A percentile compares a stretch with the other conserved stretches of the same genome.
Evolutionary conservation across 2,888 invertebrate species (phyloP).

Genomic region (Xanthorhoe spadicearia): DNA sequence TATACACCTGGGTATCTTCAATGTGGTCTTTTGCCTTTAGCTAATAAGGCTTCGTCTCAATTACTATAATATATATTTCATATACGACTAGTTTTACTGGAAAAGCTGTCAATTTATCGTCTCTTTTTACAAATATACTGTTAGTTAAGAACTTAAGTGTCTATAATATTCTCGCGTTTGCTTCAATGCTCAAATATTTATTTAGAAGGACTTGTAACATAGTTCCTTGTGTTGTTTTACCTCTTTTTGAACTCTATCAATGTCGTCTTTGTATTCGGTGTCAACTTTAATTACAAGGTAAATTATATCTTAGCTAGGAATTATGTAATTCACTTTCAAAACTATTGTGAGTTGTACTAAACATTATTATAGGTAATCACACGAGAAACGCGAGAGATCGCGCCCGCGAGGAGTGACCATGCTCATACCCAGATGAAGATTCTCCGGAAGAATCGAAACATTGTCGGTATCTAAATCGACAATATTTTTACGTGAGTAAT

Average conservation of each 20-base stretch:
- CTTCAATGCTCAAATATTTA: conserved; percentile 64
- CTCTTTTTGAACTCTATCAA: conserved; percentile 39
- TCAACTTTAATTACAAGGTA: conserved; percentile 42
- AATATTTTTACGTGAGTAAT: too few species aligned
- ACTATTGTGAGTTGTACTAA: too few species aligned
- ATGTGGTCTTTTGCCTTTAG: conserved; percentile 66
- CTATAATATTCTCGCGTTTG: conserved; percentile 57
- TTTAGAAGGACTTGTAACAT: conserved; percentile 48
- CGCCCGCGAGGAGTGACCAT: too few species aligned
- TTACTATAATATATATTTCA: conserved; percentile 68
- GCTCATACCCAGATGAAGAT: too few species aligned
- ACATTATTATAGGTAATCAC: too few species aligned
- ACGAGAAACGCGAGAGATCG: too few species aligned
- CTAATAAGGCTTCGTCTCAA: conserved; percentile 73
- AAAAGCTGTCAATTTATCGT: conserved; percentile 82
- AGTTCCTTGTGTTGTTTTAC: conserved; percentile 49
- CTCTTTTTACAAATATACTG: conserved; percentile 71
- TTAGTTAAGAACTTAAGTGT: conserved; percentile 64
- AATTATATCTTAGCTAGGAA: conserved; percentile 41
- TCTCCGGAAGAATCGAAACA: too few species aligned
- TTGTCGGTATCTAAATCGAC: too few species aligned
- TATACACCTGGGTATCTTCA: conserved; percentile 45
- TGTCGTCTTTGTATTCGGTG: conserved; percentile 43
- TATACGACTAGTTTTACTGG: conserved; percentile 72
- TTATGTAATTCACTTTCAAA: too few species aligned